Conservation (phyloP, 2,113 vertebrate genomes). For the Pomatorhinus ruficollis region DNA sequence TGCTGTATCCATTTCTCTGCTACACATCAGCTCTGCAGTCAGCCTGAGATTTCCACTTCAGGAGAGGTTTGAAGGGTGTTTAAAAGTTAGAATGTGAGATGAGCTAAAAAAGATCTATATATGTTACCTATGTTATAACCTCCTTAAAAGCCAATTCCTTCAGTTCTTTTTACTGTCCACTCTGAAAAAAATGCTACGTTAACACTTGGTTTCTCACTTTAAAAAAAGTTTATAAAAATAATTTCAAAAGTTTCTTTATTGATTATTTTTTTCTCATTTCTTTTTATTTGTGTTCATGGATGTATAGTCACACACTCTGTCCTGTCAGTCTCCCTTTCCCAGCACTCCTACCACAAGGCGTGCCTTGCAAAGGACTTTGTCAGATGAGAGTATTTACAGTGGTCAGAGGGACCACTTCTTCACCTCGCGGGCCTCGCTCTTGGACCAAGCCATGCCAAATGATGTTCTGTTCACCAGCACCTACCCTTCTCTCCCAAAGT, state of each 20-base stretch:
- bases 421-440: slow-evolving; percentile 70
- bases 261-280: slow-evolving; percentile 21
- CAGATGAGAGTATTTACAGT: slow-evolving; percentile 96
- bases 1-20: neutral
- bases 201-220: neutral
- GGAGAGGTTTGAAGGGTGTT: neutral
- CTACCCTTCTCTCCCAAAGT: slow-evolving; percentile 86
- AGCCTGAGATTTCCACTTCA: neutral
- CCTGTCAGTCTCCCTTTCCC: slow-evolving; percentile 85
- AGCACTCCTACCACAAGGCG: slow-evolving; percentile 81
- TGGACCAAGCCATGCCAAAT: slow-evolving; percentile 86
- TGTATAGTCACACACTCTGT: slow-evolving; percentile 71
- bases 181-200: neutral
- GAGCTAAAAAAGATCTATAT: neutral
- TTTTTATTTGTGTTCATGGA: neutral
- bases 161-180: neutral
- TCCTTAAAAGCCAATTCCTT: neutral
- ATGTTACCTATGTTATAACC: neutral
- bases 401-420: slow-evolving; percentile 88
- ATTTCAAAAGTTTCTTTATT: neutral
- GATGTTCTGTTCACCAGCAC: slow-evolving; percentile 94
- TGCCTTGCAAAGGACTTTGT: slow-evolving; percentile 90
- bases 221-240: neutral
- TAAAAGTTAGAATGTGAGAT: neutral
- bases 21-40: neutral